Evolutionary conservation across 2,113 vertebrate species (phyloP).

Genomic region (Penelope pileata): DNA sequence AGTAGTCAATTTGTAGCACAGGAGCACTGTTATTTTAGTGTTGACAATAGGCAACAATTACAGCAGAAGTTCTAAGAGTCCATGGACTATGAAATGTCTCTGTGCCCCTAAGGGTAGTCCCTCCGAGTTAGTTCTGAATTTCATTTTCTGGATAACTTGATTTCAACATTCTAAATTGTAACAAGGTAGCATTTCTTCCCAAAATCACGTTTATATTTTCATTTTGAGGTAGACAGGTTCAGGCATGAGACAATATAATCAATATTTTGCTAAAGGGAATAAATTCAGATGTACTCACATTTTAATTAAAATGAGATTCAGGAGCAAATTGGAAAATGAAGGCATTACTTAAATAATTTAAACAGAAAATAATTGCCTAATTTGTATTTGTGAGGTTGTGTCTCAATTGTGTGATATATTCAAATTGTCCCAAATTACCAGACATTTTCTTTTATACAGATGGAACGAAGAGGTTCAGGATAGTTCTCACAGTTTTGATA

Average conservation of each 20-base stretch:
- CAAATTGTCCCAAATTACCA: background rate
- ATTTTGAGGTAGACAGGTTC: background rate
- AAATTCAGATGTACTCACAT: background rate
- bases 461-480: background rate
- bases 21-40: background rate
- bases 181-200: background rate
- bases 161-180: background rate
- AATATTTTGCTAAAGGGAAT: background rate
- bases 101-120: background rate
- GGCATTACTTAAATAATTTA: background rate
- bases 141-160: background rate
- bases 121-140: background rate
- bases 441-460: fast-evolving
- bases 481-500: background rate
- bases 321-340: background rate
- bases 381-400: background rate
- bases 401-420: background rate
- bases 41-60: background rate
- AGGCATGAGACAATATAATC: background rate
- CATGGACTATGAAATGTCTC: background rate
- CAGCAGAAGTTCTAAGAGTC: background rate
- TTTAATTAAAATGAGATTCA: background rate
- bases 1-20: background rate
- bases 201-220: background rate
- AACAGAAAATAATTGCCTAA: background rate